Base-by-base conservation (phyloP, 2,797 vertebrate species). In the Falco peregrinus region DNA sequence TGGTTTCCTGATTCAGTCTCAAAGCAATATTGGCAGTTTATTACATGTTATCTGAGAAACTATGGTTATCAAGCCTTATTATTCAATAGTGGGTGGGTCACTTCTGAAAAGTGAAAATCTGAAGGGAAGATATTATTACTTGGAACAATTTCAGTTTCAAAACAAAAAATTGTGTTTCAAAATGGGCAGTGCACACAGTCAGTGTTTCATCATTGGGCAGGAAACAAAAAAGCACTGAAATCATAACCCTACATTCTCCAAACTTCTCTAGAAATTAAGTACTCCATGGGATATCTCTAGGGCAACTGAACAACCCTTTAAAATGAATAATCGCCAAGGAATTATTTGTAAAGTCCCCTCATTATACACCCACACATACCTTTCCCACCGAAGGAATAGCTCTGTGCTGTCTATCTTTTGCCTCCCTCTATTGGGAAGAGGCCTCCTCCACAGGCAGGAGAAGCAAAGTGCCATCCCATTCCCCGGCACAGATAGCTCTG, bases 361-460 rank as follows among this genome's bases (percentile, higher is more conserved):
- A 84, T 93, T 91, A 92, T 61, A 94, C 95, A 88, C 73, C 79
- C 92, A 57, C 94, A 65, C 63, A n/a, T 26, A 56, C 41, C 87
- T 80, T 85, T 92, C 92, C 53, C 71, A 75, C 35, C 78, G 68
- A 89, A 93, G 82, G 75, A 89, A 69, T 2, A 77, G 18, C 57
- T 85, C 56, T 48, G 54, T 0, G 6, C 84, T 92, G 84, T 69
- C 78, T 83, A 39, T 80, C 80, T 96, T 95, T 71, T 95, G 84
- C 86, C 77, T 92, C 95, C 92, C 90, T 95, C 94, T 96, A 0
- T 91, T 81, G 92, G 94, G 91, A 96, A 91, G 75, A 57, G 19
- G 45, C n/a, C 45, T 92, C 41, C 90, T 90, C n/a, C 18, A 0
- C 90, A 89, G 48, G 56, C 3, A 53, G 76, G 29, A 94, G 60